Evolutionary conservation across 2,888 invertebrate species (phyloP).

Genomic region (Eledona agricola): DNA sequence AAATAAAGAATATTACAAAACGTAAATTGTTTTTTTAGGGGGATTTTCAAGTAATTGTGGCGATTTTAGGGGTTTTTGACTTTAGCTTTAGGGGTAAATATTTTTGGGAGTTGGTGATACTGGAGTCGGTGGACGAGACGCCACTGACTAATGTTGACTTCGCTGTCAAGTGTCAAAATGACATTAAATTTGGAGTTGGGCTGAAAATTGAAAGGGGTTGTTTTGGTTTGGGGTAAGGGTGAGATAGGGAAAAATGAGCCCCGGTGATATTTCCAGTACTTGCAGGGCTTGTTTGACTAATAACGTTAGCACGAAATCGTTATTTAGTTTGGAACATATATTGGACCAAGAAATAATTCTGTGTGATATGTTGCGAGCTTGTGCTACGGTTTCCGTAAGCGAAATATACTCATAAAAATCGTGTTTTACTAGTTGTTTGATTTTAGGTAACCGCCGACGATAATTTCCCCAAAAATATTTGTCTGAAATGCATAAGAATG

Average conservation of each 20-base stretch:
- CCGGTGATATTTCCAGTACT: slow-evolving; percentile 26
- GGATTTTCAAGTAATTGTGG: too few species aligned
- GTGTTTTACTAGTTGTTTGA: neutral
- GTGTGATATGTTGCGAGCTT: slow-evolving; percentile 48
- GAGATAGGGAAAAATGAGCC: slow-evolving; percentile 20
- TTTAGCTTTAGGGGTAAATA: too few species aligned
- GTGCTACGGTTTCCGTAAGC: slow-evolving; percentile 49
- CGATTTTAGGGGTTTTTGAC: too few species aligned
- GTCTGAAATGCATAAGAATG: slow-evolving; percentile 51
- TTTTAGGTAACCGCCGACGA: slow-evolving; percentile 52
- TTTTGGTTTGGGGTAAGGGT: too few species aligned
- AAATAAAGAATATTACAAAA: too few species aligned
- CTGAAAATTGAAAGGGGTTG: too few species aligned
- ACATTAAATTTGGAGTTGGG: too few species aligned
- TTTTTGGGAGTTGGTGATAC: too few species aligned
- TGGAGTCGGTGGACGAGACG: too few species aligned
- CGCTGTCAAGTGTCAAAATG: too few species aligned
- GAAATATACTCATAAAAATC: slow-evolving; percentile 6
- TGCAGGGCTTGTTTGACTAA: slow-evolving; percentile 49
- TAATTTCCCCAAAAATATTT: slow-evolving; percentile 55
- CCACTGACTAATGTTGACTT: too few species aligned
- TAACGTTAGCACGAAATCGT: slow-evolving; percentile 40
- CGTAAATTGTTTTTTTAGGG: too few species aligned
- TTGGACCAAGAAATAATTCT: slow-evolving; percentile 42
- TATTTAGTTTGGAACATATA: slow-evolving; percentile 43